Evolutionary conservation across 2,797 vertebrate genomes (phyloP).

Genomic region (Antrozous pallidus): DNA sequence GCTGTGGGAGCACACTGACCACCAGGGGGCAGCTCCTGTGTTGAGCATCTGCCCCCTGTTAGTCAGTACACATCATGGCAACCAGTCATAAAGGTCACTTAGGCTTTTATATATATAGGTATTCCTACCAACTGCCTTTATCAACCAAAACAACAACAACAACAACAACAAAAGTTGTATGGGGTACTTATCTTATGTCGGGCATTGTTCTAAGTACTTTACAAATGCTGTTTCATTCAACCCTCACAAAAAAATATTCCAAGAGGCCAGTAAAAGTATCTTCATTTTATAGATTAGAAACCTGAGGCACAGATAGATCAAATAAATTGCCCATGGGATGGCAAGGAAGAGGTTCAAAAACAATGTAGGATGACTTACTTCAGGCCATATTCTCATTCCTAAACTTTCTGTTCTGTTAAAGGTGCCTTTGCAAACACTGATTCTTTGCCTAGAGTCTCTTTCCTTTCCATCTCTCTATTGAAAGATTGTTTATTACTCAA

Average conservation of each 20-base stretch:
- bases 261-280: neutral
- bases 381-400: neutral
- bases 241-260: neutral
- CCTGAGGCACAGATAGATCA: neutral
- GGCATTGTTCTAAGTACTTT: neutral
- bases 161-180: conserved; percentile 11
- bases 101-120: too few species aligned
- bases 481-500: neutral
- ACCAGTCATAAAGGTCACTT: too few species aligned
- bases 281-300: neutral
- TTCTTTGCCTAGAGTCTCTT: neutral
- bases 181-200: neutral
- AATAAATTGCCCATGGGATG: neutral
- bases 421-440: neutral
- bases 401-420: neutral
- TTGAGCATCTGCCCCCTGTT: too few species aligned
- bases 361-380: neutral
- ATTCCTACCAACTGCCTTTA: neutral
- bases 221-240: conserved; percentile 19
- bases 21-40: too few species aligned
- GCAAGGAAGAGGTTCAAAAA: neutral
- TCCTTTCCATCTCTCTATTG: neutral
- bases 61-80: too few species aligned
- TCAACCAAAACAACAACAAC: neutral
- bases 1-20: too few species aligned